Conservation (phyloP, 2,113 vertebrate genomes). For the Athene noctua region DNA sequence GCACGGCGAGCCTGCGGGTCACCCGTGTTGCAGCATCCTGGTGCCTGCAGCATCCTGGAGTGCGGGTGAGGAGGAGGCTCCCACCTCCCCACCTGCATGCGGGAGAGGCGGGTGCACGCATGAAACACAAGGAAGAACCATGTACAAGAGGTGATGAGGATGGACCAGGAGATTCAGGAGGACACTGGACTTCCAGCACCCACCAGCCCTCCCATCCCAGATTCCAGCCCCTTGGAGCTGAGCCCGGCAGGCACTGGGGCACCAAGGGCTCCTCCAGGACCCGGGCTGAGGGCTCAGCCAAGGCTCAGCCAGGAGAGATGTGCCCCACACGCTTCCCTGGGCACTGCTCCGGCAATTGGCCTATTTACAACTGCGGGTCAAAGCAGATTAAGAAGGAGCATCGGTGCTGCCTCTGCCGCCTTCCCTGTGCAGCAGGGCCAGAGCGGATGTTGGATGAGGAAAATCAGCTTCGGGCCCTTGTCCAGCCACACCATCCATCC, state of each 20-base stretch:
- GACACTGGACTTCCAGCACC: not conserved
- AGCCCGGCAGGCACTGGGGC: not conserved
- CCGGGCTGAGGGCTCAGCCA: not conserved
- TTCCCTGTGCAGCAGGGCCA: rapidly evolving
- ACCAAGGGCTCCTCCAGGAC: rapidly evolving
- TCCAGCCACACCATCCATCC: not conserved
- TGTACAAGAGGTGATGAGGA: not conserved
- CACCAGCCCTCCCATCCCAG: rapidly evolving
- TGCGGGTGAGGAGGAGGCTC: not conserved
- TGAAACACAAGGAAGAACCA: not conserved
- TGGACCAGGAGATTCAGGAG: not conserved
- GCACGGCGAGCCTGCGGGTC: rapidly evolving
- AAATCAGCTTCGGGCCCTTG: slow-evolving; percentile 23
- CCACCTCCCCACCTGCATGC: not conserved
- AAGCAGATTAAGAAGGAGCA: slow-evolving; percentile 50
- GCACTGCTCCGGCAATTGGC: slow-evolving; percentile 6
- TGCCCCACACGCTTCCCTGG: not conserved
- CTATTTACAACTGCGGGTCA: not conserved
- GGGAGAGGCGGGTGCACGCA: not conserved
- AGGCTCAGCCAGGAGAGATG: not conserved
- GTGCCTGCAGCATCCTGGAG: not conserved
- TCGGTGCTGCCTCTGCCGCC: not conserved
- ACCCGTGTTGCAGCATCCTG: not conserved
- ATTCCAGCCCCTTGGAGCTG: rapidly evolving
- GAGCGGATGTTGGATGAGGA: not conserved